These are phyloP conservation scores for Galeruca laticollis DNA, from an alignment of 2,888 invertebrate species.

Conservation along the genomic window DNA sequence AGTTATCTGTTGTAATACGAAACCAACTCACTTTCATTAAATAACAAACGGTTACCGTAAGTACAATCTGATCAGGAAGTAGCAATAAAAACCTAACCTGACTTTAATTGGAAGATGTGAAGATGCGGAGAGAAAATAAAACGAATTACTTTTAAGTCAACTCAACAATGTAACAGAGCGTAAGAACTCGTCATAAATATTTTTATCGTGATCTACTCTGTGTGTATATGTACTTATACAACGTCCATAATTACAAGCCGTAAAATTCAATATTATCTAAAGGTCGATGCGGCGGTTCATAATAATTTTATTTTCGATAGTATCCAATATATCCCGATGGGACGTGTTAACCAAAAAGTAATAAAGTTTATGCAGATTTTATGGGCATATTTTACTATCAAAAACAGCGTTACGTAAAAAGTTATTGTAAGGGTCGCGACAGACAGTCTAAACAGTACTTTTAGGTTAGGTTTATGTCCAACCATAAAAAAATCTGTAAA, in stretches of 20 bases:
- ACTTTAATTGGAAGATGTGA: conserved; percentile 20
- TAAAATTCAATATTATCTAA: conserved; percentile 36
- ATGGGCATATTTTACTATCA: conserved; percentile 27
- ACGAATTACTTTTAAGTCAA: conserved; percentile 27
- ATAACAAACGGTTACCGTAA: background rate
- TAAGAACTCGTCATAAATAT: conserved; percentile 23
- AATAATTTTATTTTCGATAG: conserved; percentile 33
- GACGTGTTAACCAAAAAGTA: conserved; percentile 38
- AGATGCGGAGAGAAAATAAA: conserved; percentile 19
- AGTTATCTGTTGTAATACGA: too few relatives aligned
- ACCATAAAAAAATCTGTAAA: conserved; percentile 11
- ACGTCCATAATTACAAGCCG: conserved; percentile 27
- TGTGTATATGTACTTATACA: background rate
- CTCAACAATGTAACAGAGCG: conserved; percentile 31
- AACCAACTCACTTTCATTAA: too few relatives aligned
- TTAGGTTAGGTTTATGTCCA: conserved; percentile 8
- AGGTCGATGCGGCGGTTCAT: conserved; percentile 15
- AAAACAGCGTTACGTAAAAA: conserved; percentile 17
- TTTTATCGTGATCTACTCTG: conserved; percentile 24
- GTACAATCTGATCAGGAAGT: conserved; percentile 23
- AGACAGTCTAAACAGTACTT: conserved; percentile 28
- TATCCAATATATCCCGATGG: conserved; percentile 28
- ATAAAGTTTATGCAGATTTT: conserved; percentile 36
- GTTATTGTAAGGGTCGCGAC: conserved; percentile 26
- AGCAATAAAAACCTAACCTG: conserved; percentile 18